phyloP scores from a whole-genome alignment of 2,888 invertebrate species.

The Biston stratarius region DNA sequence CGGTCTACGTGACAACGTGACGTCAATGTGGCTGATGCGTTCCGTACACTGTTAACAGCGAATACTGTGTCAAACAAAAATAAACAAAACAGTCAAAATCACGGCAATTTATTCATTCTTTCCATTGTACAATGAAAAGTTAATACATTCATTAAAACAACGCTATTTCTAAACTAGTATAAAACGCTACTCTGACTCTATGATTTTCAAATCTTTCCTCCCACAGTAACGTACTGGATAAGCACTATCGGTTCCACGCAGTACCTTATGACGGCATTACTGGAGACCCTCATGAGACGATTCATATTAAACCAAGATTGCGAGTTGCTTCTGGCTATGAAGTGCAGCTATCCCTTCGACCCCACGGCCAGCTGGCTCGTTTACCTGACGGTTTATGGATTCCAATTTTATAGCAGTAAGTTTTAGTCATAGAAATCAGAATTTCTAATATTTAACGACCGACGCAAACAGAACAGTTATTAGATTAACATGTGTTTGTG shows the following conservation, averaged over 20 bases:
- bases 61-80: too few relatives aligned
- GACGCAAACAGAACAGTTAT: too few relatives aligned
- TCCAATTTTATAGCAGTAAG: slow-evolving; percentile 51
- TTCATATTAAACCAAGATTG: slow-evolving; percentile 48
- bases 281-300: slow-evolving; percentile 49
- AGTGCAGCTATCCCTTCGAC: slow-evolving; percentile 50
- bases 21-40: too few relatives aligned
- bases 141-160: too few relatives aligned
- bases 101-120: too few relatives aligned
- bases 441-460: too few relatives aligned
- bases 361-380: slow-evolving; percentile 44
- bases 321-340: slow-evolving; percentile 45
- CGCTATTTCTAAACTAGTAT: neutral
- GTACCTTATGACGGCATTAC: slow-evolving; percentile 50
- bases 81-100: too few relatives aligned
- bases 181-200: too few relatives aligned
- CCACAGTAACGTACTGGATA: slow-evolving; percentile 46
- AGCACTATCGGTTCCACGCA: slow-evolving; percentile 38
- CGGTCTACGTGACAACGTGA: too few relatives aligned
- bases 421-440: slow-evolving; percentile 14
- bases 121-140: too few relatives aligned
- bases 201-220: slow-evolving; percentile 3
- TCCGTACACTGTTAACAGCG: too few relatives aligned
- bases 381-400: slow-evolving; percentile 48
- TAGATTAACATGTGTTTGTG: too few relatives aligned